Base-by-base conservation (phyloP, 2,888 invertebrate species). In the Drosophila macrospina region DNA sequence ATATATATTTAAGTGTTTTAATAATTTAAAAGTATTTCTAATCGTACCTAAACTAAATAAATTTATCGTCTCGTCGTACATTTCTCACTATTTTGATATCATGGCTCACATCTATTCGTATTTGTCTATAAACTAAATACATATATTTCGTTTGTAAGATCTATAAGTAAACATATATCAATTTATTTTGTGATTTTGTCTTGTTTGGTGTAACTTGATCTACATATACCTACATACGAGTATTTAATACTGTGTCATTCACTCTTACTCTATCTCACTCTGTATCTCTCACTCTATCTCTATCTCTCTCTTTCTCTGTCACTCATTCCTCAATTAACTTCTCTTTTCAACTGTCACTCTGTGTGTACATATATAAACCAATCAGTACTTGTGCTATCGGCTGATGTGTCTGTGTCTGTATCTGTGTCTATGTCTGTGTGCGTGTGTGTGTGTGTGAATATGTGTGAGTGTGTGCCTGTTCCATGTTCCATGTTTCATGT, bases 331-430 rank as follows among this genome's bases (percentile, higher is more conserved):
- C 3, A 45, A 16, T 39, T n/a, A 34, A 45, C 24, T 32, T 50
- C 13, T 59, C 10, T 63, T 32, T 52, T 16, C 32, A 13, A 39
- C 34, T 63, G 16, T 45, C 45, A 56, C 24, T 67, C 4, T 52
- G 26, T 55, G 37, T 70, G 50, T 50, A 30, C 15, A 48, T 51
- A 51, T n/a, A 37, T 54, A 54, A 68, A 57, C 39, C 75, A 74
- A 61, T 73, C 74, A 61, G 79, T 69, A 73, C 72, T 72, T 77
- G 56, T 66, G 54, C 28, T 78, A 78, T 78, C 78, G 73, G 67
- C 73, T 60, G 59, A 51, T 65, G 41, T 72, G 55, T 65, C 24
- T 65, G 51, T 69, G 36, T 42, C 28, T 30, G 16, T 34, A 11
- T 45, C n/a, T 39, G 45, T 50, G 10, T 20, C 20, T 20, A 20